Base-by-base conservation (phyloP, 2,113 vertebrate species). In the Pionites leucogaster region DNA sequence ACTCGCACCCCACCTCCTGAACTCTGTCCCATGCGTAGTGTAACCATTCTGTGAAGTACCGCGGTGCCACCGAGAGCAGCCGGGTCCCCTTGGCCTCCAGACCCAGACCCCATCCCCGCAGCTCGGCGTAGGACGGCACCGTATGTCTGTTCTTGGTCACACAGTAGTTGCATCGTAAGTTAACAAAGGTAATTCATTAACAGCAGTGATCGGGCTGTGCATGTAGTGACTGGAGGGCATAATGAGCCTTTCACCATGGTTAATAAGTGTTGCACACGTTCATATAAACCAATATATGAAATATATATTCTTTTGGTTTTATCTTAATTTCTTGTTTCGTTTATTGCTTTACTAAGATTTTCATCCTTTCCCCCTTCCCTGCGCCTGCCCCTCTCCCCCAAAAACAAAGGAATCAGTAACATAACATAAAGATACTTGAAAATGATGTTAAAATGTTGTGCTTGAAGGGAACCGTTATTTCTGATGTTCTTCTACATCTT, bases 31-130 rank as follows among this genome's bases (percentile, higher is more conserved):
- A 95, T 86, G 97, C 95, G 85, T 98, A 98, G 98, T 97, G 97
- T 98, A 94, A 93, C 98, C 98, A 98, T 98, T 94, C 98, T 97
- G 98, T 98, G 96, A 96, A 96, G 95, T 97, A 97, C 97, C 88
- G 19, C 96, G 90, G 97, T 98, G 97, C 97, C 98, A 88, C 97
- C 94, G 44, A 88, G 93, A 97, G 94, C 96, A 96, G 97, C 95
- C 65, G 91, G 78, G 93, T 33, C 84, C 94, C 94, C 96, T 83
- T 57, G 94, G 96, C 96, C 97, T 60, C 95, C 77, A 81, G 96
- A 96, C 90, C 93, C 97, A 7, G 86, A 82, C 50, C 87, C 97
- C 87, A 29, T 15, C 92, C 82, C 63, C 35, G 19, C 70, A 82
- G 96, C 97, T 94, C 90, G 72, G 90, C 90, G 11, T 23, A 82